Conservation (phyloP, 2,797 vertebrate genomes). For the Cynodonichthys magdalenae region DNA sequence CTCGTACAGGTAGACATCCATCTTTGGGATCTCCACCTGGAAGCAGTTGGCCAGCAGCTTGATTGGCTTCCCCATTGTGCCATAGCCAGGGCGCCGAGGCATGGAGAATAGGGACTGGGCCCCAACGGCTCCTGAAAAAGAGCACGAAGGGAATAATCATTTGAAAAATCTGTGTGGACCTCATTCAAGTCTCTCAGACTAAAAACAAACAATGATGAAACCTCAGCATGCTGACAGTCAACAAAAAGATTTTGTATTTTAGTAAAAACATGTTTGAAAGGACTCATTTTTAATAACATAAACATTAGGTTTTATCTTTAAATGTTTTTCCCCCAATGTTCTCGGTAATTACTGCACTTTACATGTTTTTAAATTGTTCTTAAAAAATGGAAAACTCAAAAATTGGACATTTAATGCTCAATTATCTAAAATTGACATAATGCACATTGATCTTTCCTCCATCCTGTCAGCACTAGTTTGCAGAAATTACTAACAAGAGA, state of each 20-base stretch:
- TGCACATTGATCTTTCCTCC: no score
- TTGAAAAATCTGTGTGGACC: background rate
- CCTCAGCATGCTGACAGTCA: no score
- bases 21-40: conserved; percentile 99
- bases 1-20: conserved; percentile 99
- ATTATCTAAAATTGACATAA: background rate
- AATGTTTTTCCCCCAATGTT: no score
- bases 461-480: background rate
- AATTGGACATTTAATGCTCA: background rate
- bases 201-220: background rate
- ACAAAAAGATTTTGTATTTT: no score
- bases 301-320: no score
- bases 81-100: conserved; percentile 98
- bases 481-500: background rate
- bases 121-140: conserved; percentile 89
- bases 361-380: no score
- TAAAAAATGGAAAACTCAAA: no score
- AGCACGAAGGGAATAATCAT: background rate
- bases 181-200: background rate
- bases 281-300: no score
- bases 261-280: no score
- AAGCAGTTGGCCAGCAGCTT: conserved; percentile 99
- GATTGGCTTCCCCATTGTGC: conserved; percentile 99
- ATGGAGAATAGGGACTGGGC: conserved; percentile 96
- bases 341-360: no score